Base-by-base conservation (phyloP, 2,113 vertebrate species). In the Epinephelus moara region DNA sequence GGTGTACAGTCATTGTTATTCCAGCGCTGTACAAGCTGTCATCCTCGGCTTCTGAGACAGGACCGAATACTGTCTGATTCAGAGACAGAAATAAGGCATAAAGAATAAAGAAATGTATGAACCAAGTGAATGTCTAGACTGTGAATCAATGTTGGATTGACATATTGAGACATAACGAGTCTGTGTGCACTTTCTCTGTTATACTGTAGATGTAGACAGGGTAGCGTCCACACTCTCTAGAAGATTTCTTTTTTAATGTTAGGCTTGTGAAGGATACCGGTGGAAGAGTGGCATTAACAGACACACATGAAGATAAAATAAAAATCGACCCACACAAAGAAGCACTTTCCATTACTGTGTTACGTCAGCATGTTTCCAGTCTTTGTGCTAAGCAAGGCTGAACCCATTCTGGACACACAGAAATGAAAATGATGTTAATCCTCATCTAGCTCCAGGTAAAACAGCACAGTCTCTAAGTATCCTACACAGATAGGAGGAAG, bases 51-150 rank as follows among this genome's bases (percentile, higher is more conserved):
- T 82, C 30, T 55, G 23, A 66, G 50, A 57, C 17, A 21, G 13
- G 70, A 60, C 59, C 42, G 47, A 68, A 52, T 27, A 62, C 71
- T 30, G 30, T 76, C 56, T 52, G 50, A 85, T 42, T 72, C 56
- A 37, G 47, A 80, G 66, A 57, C 59, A 19, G 50, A 63, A 62
- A 53, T 60, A 33, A 55, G 56, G 17, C 59, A 42, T 17, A 27
- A 45, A 37, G 15, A 76, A 70, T 25, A 45, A 61, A 47, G 17
- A 42, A 47, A 30, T 64, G 4, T 53, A 53, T 25, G 14, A 45
- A 52, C n/a, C 40, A 69, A 62, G 73, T 59, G 2, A 52, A 66
- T 23, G 70, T 88, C 78, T 66, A 70, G 82, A 75, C 82, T 21
- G 52, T 57, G 27, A 70, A 70, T 63, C 21, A 30, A 57, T 47